Base-by-base conservation (phyloP, 2,888 invertebrate species). In the Operophtera brumata region DNA sequence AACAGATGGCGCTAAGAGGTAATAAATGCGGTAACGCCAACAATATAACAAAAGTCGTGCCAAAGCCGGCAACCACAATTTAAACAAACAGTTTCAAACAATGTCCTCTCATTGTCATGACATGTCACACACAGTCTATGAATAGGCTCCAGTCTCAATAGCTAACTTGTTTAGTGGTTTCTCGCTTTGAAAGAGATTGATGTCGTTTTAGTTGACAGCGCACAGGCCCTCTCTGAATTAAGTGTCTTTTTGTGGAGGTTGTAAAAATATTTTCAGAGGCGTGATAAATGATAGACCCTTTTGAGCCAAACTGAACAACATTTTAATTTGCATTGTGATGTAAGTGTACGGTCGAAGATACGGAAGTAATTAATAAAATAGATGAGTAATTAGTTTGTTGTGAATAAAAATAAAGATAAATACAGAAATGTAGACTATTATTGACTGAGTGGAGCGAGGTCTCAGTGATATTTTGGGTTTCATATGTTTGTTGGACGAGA, bases 161-260 rank as follows among this genome's bases (percentile, higher is more conserved):
- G 40, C 41, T n/a, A 41, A 47, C 48, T 48, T 34, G 46, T 47
- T 41, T 42, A 46, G 47, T 34, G 32, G 47, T 48, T 42, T 48
- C 35, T 41, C 48, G 28, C 36, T 35, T 49, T 39, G 25, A 37
- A 39, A 32, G 50, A 39, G 43, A 50, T 43, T 50, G 28, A 50
- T 44, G 32, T 28, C 11, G 8, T 48, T 25, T 48, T 35, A n/a
- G 39, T 47, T 39, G 47, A 39, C 47, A 47, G 39, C 14, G 37
- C 47, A 30, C 47, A 28, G 47, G 25, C 40, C 13, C 30, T 39
- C 39, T 37, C 20, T 30, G 28, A 37, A 26, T 45, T 47, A 39
- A 47, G 41, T 41, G 41, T 41, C 28, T 41, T 41, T 41, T 41
- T 41, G 41, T 41, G 39, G 41, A 11, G 26, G 28, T 12, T 28